Conservation (phyloP, 2,888 invertebrate genomes). For the Aplocera efformata region DNA sequence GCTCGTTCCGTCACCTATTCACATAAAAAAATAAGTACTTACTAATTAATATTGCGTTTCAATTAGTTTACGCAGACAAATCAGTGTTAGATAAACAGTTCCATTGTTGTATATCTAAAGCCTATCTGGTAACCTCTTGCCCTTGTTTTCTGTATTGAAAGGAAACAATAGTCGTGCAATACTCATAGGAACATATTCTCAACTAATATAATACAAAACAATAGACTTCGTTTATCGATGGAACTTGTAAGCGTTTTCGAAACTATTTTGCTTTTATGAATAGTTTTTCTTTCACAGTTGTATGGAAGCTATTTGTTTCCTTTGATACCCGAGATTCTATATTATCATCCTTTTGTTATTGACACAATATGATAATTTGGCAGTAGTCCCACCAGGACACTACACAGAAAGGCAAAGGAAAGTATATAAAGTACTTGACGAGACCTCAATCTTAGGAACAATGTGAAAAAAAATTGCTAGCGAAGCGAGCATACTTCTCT, state of each 20-base stretch:
- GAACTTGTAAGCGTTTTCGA: constrained; percentile 29
- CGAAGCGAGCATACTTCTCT: no score
- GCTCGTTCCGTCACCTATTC: no score
- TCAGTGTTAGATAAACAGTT: no score
- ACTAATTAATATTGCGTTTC: no score
- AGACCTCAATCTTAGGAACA: no score
- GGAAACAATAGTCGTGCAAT: constrained; percentile 16
- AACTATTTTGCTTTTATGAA: constrained; percentile 26
- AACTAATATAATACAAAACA: constrained; percentile 28
- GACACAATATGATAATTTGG: not conserved
- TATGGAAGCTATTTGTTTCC: constrained; percentile 22
- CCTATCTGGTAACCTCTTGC: not conserved
- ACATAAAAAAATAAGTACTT: no score
- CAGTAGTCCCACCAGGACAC: no score
- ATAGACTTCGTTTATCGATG: constrained; percentile 25
- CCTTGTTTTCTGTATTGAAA: constrained; percentile 11
- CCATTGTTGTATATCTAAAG: no score
- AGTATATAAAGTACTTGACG: no score
- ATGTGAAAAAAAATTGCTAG: no score
- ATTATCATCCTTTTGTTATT: constrained; percentile 21
- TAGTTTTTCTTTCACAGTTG: constrained; percentile 22
- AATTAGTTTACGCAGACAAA: no score
- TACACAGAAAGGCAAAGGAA: no score
- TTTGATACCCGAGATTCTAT: constrained; percentile 18
- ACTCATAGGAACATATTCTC: constrained; percentile 20